phyloP scores from a whole-genome alignment of 2,113 vertebrate genomes.

The Cavia aperea region DNA sequence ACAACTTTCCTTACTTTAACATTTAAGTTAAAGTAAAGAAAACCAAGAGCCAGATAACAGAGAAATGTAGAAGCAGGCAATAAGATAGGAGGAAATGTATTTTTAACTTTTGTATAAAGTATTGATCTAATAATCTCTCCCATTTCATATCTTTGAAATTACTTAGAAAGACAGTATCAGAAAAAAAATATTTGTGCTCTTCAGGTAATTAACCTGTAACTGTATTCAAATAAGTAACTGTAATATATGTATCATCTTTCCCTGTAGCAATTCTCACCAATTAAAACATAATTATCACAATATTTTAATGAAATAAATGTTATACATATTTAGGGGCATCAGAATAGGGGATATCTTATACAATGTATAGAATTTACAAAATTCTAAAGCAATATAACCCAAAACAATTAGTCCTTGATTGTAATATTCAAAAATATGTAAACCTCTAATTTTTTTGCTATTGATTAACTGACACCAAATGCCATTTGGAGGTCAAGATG shows the following conservation, averaged over 20 bases:
- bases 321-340: background rate
- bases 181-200: background rate
- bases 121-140: background rate
- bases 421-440: background rate
- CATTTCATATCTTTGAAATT: background rate
- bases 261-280: background rate
- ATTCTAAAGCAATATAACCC: background rate
- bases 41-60: background rate
- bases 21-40: background rate
- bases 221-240: background rate
- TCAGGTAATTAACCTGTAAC: background rate
- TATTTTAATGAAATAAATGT: background rate
- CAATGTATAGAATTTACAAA: background rate
- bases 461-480: background rate
- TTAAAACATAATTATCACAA: background rate
- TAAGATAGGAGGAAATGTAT: background rate
- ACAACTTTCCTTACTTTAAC: background rate
- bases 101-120: background rate
- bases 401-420: background rate
- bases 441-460: background rate
- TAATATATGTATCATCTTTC: background rate
- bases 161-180: background rate
- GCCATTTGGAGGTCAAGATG: background rate
- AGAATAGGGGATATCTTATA: background rate
- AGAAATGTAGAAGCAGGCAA: background rate